These are phyloP conservation scores for Sciurus niger DNA, from an alignment of 2,113 vertebrate genomes.

Conservation along the genomic window DNA sequence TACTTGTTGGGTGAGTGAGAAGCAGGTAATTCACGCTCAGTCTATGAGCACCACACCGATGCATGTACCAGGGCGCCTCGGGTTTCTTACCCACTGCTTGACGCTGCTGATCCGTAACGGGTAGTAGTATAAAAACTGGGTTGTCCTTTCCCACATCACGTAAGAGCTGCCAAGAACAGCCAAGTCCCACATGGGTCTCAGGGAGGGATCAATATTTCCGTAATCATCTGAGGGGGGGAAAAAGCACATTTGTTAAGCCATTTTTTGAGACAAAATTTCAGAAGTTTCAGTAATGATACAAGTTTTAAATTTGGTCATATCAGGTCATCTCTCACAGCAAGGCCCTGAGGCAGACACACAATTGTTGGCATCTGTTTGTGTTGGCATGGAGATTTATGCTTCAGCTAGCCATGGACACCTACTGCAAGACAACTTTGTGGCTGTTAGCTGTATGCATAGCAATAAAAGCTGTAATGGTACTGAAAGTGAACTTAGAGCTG, in stretches of 20 bases:
- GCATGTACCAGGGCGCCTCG: accelerated
- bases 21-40: not conserved
- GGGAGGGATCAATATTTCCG: slow-evolving; percentile 81
- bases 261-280: slow-evolving; percentile 4
- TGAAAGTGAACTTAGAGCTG: not conserved
- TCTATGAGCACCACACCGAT: accelerated
- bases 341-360: not conserved
- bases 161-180: slow-evolving; percentile 88
- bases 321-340: not conserved
- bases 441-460: not conserved
- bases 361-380: not conserved
- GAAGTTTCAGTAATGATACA: not conserved
- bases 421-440: not conserved
- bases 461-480: not conserved
- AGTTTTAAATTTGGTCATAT: not conserved
- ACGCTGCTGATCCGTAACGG: slow-evolving; percentile 85
- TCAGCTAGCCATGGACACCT: not conserved
- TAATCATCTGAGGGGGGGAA: slow-evolving; percentile 83
- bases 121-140: slow-evolving; percentile 76
- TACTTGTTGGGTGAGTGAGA: not conserved
- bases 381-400: not conserved
- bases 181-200: slow-evolving; percentile 85
- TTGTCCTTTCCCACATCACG: slow-evolving; percentile 89
- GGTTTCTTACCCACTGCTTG: slow-evolving; percentile 87
- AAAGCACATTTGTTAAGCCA: not conserved